These are phyloP conservation scores for Protaetia brevitarsis DNA, from an alignment of 1,140 invertebrate species.

Conservation along the genomic window DNA sequence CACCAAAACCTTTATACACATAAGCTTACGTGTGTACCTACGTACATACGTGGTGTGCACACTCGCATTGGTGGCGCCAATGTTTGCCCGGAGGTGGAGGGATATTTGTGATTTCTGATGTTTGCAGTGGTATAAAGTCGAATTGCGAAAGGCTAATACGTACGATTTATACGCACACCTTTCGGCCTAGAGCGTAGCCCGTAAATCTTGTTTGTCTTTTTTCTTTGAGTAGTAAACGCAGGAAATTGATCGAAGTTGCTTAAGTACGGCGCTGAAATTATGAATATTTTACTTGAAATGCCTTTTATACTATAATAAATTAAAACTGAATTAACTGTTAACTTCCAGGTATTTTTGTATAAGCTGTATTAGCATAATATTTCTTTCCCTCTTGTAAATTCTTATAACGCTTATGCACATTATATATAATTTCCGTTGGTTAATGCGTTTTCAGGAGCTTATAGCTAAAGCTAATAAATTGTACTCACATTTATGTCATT, in stretches of 20 bases:
- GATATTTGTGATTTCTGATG: background rate
- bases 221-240: background rate
- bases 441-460: no score
- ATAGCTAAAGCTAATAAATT: no score
- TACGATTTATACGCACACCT: background rate
- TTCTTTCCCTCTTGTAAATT: no score
- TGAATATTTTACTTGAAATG: conserved; percentile 5
- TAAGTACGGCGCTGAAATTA: background rate
- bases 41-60: background rate
- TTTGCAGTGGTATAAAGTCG: conserved; percentile 2
- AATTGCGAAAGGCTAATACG: background rate
- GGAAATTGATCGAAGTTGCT: background rate
- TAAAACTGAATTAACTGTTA: background rate
- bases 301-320: background rate
- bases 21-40: background rate
- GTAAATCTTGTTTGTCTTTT: background rate
- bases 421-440: no score
- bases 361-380: no score
- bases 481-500: no score
- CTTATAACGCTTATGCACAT: no score
- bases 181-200: background rate
- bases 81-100: background rate
- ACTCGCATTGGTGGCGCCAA: no score
- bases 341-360: no score
- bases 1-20: background rate